phyloP scores from a whole-genome alignment of 2,888 invertebrate genomes.

The Zelleria hepariella region DNA sequence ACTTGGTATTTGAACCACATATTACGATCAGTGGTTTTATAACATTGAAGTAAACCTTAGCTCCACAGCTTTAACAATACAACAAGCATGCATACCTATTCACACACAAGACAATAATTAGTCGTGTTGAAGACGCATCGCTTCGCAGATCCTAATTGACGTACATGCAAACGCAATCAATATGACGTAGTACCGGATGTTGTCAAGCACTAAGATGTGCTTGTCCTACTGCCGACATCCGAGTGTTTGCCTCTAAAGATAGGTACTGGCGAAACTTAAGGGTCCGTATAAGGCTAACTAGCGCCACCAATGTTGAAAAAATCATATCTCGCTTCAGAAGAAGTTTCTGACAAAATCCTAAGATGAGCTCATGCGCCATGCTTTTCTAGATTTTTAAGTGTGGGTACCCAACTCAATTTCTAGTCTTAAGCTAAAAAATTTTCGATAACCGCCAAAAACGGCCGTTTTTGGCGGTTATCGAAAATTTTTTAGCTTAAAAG shows the following conservation, averaged over 20 bases:
- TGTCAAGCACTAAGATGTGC: conserved; percentile 30
- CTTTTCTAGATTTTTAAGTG: too few relatives aligned
- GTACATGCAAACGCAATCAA: conserved; percentile 70
- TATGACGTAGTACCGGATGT: conserved; percentile 55
- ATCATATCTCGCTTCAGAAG: too few relatives aligned
- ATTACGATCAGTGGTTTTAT: too few relatives aligned
- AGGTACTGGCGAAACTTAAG: neutral
- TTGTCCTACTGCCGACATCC: neutral
- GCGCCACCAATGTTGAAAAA: too few relatives aligned
- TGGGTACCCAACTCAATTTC: too few relatives aligned
- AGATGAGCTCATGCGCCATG: too few relatives aligned
- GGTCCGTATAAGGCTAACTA: neutral
- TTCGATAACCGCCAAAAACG: too few relatives aligned
- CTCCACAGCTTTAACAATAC: neutral
- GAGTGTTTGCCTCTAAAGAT: conserved; percentile 15
- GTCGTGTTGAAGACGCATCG: conserved; percentile 61
- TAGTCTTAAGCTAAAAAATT: too few relatives aligned
- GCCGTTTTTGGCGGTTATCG: too few relatives aligned
- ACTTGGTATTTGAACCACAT: too few relatives aligned
- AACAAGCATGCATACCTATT: conserved; percentile 10
- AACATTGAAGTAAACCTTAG: neutral
- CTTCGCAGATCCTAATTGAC: conserved; percentile 64
- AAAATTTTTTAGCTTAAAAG: too few relatives aligned
- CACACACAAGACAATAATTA: conserved; percentile 61
- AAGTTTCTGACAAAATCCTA: too few relatives aligned